Evolutionary conservation across 2,797 vertebrate genomes (phyloP), one percentile per base, ranked within the genome.

Genomic region (Poecilia picta): DNA sequence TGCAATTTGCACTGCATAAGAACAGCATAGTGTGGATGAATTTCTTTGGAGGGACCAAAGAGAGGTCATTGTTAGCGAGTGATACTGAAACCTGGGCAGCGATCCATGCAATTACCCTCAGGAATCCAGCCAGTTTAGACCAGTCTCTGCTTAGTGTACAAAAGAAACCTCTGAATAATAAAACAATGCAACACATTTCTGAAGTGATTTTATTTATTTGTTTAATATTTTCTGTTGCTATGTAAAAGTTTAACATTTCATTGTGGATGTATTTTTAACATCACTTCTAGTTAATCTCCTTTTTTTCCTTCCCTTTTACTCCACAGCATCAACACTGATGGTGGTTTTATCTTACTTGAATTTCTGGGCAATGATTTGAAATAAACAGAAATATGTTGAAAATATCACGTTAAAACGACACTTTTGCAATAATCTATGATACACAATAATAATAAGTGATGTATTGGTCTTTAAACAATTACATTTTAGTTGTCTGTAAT

Each of bases 81-180:
- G 90, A 87, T 85, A 90, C 45, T 85, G 86, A 91, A 90, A 91
- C 91, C 90, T 76, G 91, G 85, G 77, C 83, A 83, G 79, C 80
- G 91, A 88, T 94, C 90, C 91, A 89, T 75, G 77, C 76, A 74
- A 75, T 78, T 74, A 73, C n/a, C 47, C 81, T 53, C 72, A 76
- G 82, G 78, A 90, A 81, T 88, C 74, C 74, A 88, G 36, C 75
- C 59, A 47, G 83, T 85, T 83, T 70, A 79, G 71, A 81, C 81
- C 81, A 81, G 77, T 68, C 83, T 81, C 62, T 72, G 73, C 74
- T 81, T 74, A 45, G 77, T 76, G 77, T 76, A 91, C 82, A 78
- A 57, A 84, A 82, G 23, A 84, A 78, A 81, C 74, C 57, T 81
- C 36, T 45, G 33, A 36, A 74, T 76, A 53, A 71, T 13, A 18